Percentiles rank a stretch among this genome's conserved stretches.
phyloP scores from a whole-genome alignment of 2,888 invertebrate species.

The Podotricha telesiphe region DNA sequence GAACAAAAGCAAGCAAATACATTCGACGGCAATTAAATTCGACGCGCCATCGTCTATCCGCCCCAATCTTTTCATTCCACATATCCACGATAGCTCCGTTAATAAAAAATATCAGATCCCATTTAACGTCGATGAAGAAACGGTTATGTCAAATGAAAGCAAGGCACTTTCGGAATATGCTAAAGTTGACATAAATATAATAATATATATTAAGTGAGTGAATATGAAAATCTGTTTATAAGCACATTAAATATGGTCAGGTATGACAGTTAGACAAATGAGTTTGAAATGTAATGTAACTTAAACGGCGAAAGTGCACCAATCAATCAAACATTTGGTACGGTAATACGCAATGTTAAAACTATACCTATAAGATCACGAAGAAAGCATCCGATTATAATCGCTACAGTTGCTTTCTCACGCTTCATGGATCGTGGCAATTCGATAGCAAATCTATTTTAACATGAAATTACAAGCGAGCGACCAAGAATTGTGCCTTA shows the following conservation, averaged over 20 bases:
- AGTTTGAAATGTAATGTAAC: conserved; percentile 47
- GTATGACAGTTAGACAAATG: conserved; percentile 9
- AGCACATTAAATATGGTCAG: background rate
- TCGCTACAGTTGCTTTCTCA: conserved; percentile 42
- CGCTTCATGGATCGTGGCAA: conserved; percentile 39
- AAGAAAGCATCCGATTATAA: conserved; percentile 47
- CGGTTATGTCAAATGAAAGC: background rate
- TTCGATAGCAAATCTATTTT: conserved; percentile 29
- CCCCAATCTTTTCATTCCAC: conserved; percentile 70
- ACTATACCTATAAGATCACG: conserved; percentile 45
- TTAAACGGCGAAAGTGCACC: conserved; percentile 63
- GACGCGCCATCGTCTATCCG: conserved; percentile 60
- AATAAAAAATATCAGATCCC: conserved; percentile 52
- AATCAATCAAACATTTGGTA: conserved; percentile 62
- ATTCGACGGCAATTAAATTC: conserved; percentile 62
- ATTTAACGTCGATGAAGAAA: background rate
- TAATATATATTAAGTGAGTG: conserved; percentile 35
- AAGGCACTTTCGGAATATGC: background rate
- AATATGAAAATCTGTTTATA: background rate
- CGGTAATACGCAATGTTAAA: conserved; percentile 51
- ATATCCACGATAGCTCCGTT: conserved; percentile 58
- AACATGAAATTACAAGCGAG: conserved; percentile 23
- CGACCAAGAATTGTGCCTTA: conserved; percentile 15
- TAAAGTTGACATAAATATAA: no score
- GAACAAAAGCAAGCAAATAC: conserved; percentile 45